Evolutionary conservation across 2,888 invertebrate species (phyloP), one percentile per base, ranked within the genome.

Genomic region (Drosophila phalerata): DNA sequence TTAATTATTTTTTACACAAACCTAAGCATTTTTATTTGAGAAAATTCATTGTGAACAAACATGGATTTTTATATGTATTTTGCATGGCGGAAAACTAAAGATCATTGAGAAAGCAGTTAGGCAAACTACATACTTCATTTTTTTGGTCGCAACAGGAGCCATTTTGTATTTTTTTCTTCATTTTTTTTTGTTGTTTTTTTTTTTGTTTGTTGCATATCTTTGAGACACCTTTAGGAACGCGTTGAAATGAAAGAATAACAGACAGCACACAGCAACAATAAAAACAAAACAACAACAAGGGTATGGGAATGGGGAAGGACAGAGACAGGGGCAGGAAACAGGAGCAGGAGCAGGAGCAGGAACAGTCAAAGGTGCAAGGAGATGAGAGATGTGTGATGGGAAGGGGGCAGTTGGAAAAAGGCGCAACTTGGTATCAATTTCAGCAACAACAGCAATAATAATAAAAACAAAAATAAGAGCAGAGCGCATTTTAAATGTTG

Each of bases 181-280:
- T 48, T 38, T 42, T 47, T 2, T 28, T 28, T 28, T 28, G 3
- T 28, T 55, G 3, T 49, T 42, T 56, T 47, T 32, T 58, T 40
- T 37, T 48, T 62, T 43, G 52, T 28, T 63, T 63, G 47, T 55
- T 69, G 55, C 65, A 43, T 48, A 43, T 62, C 77, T 65, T 63
- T 76, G 77, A 76, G 77, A 79, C 80, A 77, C 77, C 77, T 77
- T 80, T 68, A 22, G 77, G 63, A 77, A 71, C 88, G 85, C 90
- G 88, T 89, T 85, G 88, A 88, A 85, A 89, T 81, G 88, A 87
- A 78, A 87, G 77, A 89, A 85, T 76, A 85, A 76, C 79, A 89
- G 69, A 81, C 77, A 73, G 77, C 69, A 79, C 32, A 25, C 58
- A 70, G 49, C 62, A 67, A 77, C 49, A 69, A 67, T 17, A 58